Percentiles rank a stretch among this genome's conserved stretches.
phyloP scores from a whole-genome alignment of 2,113 vertebrate genomes.

The Axis porcinus region DNA sequence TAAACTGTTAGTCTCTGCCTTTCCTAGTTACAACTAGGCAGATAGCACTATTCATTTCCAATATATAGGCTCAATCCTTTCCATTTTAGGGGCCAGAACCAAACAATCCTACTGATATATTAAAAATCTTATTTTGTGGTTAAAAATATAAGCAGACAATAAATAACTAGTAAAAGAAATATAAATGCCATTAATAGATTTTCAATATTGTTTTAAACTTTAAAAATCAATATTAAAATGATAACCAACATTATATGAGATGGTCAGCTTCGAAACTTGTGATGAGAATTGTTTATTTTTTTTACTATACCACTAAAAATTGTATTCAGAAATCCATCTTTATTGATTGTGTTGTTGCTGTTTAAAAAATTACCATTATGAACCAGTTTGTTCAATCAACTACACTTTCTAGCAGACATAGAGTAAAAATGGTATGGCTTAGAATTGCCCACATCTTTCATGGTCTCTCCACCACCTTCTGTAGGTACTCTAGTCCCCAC shows the following conservation, averaged over 20 bases:
- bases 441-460: background rate
- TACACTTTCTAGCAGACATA: background rate
- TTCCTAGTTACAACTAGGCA: background rate
- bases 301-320: background rate
- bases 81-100: background rate
- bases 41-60: background rate
- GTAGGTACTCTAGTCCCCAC: no score
- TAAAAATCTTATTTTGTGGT: background rate
- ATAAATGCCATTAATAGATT: background rate
- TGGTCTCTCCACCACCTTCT: background rate
- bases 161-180: background rate
- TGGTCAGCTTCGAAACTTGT: background rate
- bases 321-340: background rate
- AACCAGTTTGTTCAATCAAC: background rate
- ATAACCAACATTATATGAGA: background rate
- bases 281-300: background rate
- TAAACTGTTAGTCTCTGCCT: background rate
- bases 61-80: background rate
- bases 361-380: no score
- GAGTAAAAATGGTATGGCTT: background rate
- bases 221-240: background rate
- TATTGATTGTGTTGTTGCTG: background rate
- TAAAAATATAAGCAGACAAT: background rate
- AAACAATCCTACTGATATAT: background rate
- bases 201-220: background rate